These are phyloP conservation scores for Dromaius novaehollandiae DNA, from an alignment of 2,113 vertebrate species.

Conservation along the genomic window DNA sequence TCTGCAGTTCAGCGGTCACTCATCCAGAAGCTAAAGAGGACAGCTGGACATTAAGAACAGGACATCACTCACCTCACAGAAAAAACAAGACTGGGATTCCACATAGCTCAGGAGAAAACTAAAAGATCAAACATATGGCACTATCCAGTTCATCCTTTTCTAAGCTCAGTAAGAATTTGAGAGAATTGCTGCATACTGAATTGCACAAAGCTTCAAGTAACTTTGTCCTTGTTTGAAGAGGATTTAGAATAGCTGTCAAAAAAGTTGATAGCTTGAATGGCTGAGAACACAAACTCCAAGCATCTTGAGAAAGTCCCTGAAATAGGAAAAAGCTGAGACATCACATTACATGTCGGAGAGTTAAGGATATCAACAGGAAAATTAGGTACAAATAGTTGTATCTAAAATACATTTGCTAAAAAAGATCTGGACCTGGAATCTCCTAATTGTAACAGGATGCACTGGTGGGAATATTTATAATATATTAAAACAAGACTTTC, in stretches of 20 bases:
- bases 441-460: neutral
- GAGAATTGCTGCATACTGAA: neutral
- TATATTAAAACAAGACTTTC: neutral
- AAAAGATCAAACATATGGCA: neutral
- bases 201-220: neutral
- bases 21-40: neutral
- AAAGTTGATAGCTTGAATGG: neutral
- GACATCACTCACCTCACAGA: neutral
- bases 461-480: neutral
- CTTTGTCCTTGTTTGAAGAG: neutral
- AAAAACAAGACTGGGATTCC: neutral
- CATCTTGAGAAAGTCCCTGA: neutral
- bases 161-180: neutral
- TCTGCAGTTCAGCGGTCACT: neutral
- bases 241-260: neutral
- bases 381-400: neutral
- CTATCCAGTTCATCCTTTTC: neutral
- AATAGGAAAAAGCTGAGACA: neutral
- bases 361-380: neutral
- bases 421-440: neutral
- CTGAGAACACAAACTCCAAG: neutral
- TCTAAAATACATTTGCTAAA: neutral
- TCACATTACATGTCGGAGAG: neutral
- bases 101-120: neutral
- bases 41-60: neutral